Percentiles rank a stretch among this genome's conserved stretches.
Evolutionary conservation across 1,140 invertebrate species (phyloP).

Genomic region (Gonioctena quinquepunctata): DNA sequence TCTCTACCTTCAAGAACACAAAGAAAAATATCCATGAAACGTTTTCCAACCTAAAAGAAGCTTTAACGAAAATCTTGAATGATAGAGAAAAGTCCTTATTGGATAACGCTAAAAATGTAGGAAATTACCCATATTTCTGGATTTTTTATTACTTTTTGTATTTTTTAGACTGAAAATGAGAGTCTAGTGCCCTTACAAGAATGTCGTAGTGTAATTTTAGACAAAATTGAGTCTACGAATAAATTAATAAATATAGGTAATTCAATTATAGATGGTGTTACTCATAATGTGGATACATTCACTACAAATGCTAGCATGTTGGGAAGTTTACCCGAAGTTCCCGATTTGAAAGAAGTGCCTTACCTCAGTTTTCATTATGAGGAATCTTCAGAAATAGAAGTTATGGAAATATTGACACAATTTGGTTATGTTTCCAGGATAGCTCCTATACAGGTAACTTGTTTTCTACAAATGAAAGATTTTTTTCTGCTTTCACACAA

Average conservation of each 20-base stretch:
- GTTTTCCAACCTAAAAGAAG: conserved; percentile 37
- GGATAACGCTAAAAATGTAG: conserved; percentile 34
- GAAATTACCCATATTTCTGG: not conserved
- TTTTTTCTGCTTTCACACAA: not conserved
- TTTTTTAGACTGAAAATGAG: conserved; percentile 35
- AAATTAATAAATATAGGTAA: conserved; percentile 34
- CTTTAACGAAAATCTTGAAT: conserved; percentile 28
- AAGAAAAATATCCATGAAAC: conserved; percentile 29
- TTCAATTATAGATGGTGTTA: conserved; percentile 4
- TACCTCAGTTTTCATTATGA: conserved; percentile 43
- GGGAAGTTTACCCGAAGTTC: conserved; percentile 42
- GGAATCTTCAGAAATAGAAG: conserved; percentile 23
- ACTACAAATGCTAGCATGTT: conserved; percentile 31
- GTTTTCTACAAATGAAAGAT: not conserved
- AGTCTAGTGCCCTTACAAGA: conserved; percentile 34
- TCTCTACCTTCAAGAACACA: conserved; percentile 32
- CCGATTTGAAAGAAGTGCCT: conserved; percentile 46
- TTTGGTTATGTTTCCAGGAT: conserved; percentile 39
- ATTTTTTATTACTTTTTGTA: not conserved
- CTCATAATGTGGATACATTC: conserved; percentile 30
- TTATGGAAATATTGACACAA: conserved; percentile 31
- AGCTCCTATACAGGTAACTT: conserved; percentile 42
- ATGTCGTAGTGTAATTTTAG: conserved; percentile 32
- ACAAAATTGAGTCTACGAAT: conserved; percentile 35
- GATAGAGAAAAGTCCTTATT: conserved; percentile 33